Percentiles rank a stretch among this genome's conserved stretches.
Evolutionary conservation across 92 coral and sea anemone genomes (phyloP).

Genomic region (Parazoanthus swiftii): DNA sequence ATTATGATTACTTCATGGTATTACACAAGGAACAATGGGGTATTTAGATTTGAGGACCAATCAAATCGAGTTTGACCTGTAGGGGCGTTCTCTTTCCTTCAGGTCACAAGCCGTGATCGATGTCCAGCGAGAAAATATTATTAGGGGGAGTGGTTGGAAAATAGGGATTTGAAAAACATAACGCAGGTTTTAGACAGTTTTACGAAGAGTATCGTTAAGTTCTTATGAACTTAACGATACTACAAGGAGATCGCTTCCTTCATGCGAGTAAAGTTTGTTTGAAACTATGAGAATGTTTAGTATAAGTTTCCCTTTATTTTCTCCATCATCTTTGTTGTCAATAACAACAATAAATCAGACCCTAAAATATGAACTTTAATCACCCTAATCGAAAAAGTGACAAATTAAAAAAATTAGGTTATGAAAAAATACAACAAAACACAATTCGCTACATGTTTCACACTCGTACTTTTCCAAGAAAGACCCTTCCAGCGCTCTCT

Average conservation of each 20-base stretch:
- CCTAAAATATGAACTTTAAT: neutral
- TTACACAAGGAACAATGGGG: slow-evolving; percentile 69
- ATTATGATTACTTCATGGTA: slow-evolving; percentile 94
- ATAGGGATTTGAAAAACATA: neutral
- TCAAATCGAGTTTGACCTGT: slow-evolving; percentile 35
- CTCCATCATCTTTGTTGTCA: neutral
- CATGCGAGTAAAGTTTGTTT: neutral
- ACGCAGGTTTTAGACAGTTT: neutral
- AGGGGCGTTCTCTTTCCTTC: slow-evolving; percentile 27
- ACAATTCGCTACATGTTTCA: neutral
- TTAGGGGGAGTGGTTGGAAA: slow-evolving; percentile 20
- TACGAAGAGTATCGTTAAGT: neutral
- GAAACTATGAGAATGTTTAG: neutral
- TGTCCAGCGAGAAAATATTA: neutral
- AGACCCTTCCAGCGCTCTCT: neutral
- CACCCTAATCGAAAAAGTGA: slow-evolving; percentile 11
- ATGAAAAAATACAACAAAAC: slow-evolving; percentile 7
- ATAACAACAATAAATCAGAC: neutral
- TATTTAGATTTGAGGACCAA: slow-evolving; percentile 58
- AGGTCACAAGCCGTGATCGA: slow-evolving; percentile 50
- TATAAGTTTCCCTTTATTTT: neutral
- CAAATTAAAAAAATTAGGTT: slow-evolving; percentile 19
- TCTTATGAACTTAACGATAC: neutral
- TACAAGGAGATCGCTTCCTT: neutral
- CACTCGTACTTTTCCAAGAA: neutral